phyloP scores from a whole-genome alignment of 2,113 vertebrate species.

The Oenanthe melanoleuca region DNA sequence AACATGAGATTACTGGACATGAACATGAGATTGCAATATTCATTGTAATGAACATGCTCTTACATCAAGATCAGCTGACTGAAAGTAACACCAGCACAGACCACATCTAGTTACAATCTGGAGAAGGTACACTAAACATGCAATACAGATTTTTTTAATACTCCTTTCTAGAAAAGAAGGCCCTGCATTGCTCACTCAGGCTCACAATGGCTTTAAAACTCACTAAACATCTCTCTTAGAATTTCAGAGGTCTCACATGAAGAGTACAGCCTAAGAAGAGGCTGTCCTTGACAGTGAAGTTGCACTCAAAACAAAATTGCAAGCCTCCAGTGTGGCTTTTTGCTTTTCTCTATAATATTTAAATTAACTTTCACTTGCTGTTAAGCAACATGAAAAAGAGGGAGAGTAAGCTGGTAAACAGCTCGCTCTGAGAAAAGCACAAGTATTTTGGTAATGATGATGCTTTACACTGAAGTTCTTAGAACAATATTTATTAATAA shows the following conservation, averaged over 20 bases:
- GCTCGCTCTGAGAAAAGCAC: neutral
- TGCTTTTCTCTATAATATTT: neutral
- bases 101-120: neutral
- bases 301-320: neutral
- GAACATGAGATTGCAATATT: neutral
- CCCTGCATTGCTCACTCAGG: neutral
- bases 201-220: neutral
- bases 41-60: neutral
- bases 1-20: neutral
- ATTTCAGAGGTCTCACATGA: neutral
- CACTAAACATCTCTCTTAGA: neutral
- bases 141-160: neutral
- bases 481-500: neutral
- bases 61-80: neutral
- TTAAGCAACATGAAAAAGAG: neutral
- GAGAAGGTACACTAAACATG: neutral
- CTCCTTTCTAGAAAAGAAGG: neutral
- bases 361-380: neutral
- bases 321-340: neutral
- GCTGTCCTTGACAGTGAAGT: neutral
- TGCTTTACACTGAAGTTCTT: neutral
- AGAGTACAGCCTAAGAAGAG: neutral
- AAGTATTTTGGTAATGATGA: fast-evolving
- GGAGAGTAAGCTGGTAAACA: neutral
- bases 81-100: constrained; percentile 14